Evolutionary conservation across 1,140 invertebrate species (phyloP), one percentile per base, ranked within the genome.

Genomic region (Nasonia longicornis): DNA sequence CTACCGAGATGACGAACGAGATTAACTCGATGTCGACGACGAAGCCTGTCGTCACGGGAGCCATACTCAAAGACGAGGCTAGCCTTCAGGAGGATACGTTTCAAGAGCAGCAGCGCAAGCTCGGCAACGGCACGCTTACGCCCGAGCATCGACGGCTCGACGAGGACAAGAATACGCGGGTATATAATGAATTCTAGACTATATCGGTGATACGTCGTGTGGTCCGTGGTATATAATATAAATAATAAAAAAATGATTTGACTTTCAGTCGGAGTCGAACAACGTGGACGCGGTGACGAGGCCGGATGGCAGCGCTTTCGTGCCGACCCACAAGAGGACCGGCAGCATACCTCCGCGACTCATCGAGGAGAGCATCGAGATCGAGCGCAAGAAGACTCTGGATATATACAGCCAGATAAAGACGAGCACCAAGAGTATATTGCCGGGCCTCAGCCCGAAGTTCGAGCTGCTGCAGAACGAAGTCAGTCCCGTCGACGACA

Each of bases 11-110:
- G 69, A n/a, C 69, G 69, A 42, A 38, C 69, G 69, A 35, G 35
- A 31, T 38, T 35, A 71, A 38, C 12, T 20, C 35, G 29, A 35
- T 31, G 29, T 31, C 31, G 69, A 71, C 69, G 35, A 92, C 91
- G 79, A 94, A 93, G 80, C 94, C 94, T 2, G 92, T 94, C 12
- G 93, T 95, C 29, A 94, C 93, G 31, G 93, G 94, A 2, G 94
- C 92, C 0, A 91, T 94, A 64, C 91, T 93, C 76, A 94, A 94
- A 84, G 93, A 93, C 84, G 93, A 93, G 81, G 91, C 91, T 0
- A 79, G 48, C 14, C 72, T 79, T 1, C 88, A 89, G 67, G 90
- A 91, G 76, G 90, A 90, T 52, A 86, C 86, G n/a, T 89, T 89
- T 42, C 87, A 89, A 78, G 90, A 91, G 71, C 89, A 91, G 80